Conservation (phyloP, 1,140 invertebrate species). For the Aphis gossypii region DNA sequence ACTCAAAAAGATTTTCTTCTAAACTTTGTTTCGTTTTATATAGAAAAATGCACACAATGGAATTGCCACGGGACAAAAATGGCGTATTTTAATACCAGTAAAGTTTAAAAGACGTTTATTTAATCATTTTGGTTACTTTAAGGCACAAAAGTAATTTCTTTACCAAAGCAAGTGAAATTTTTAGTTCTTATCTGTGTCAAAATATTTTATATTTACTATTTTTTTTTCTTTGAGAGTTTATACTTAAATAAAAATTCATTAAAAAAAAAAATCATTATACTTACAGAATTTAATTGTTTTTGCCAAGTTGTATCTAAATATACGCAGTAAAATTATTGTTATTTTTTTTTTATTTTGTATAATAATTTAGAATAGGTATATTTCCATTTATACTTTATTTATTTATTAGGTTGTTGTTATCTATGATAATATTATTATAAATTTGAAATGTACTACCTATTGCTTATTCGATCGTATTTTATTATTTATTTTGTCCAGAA, state of each 20-base stretch:
- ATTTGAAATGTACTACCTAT: too few relatives aligned
- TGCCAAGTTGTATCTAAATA: neutral
- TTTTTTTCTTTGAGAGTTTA: neutral
- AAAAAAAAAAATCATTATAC: neutral
- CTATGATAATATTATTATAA: too few relatives aligned
- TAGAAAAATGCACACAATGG: neutral
- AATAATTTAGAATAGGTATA: neutral
- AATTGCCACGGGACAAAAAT: neutral
- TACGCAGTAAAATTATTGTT: neutral
- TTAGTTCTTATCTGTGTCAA: neutral
- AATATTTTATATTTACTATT: neutral
- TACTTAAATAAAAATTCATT: neutral
- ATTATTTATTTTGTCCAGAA: too few relatives aligned
- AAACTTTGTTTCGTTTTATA: neutral
- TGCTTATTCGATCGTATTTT: too few relatives aligned
- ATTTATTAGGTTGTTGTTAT: neutral
- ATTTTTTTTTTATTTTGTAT: too few relatives aligned
- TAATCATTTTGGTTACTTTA: neutral
- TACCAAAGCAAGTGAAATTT: neutral
- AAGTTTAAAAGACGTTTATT: slow-evolving; percentile 1
- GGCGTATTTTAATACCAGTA: neutral
- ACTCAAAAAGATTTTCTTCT: neutral
- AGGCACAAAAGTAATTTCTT: neutral
- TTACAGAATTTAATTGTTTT: neutral
- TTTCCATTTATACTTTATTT: neutral